Conservation (phyloP, 2,113 vertebrate species). For the Hippoglossus stenolepis region DNA sequence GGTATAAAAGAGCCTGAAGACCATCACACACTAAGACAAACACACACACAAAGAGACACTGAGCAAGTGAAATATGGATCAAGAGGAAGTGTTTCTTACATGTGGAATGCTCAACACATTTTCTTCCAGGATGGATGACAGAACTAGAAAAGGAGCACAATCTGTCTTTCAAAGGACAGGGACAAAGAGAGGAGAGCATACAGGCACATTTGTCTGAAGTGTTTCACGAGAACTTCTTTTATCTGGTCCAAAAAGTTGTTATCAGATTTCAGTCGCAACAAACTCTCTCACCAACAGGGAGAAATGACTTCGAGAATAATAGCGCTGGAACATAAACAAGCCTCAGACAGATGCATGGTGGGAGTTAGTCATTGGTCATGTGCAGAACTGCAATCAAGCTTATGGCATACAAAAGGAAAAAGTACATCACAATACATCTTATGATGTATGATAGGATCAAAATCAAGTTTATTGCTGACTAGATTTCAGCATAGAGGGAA, state of each 20-base stretch:
- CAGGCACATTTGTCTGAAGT: slow-evolving; percentile 22
- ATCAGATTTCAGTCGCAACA: slow-evolving; percentile 25
- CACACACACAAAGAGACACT: neutral
- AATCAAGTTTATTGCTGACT: too few relatives aligned
- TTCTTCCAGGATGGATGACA: slow-evolving; percentile 15
- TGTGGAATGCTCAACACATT: slow-evolving; percentile 3
- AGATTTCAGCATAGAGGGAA: too few relatives aligned
- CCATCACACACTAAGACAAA: slow-evolving; percentile 1
- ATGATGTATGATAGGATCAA: too few relatives aligned
- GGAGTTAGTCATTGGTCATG: neutral
- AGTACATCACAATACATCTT: too few relatives aligned
- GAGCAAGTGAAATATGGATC: neutral
- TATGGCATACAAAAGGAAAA: too few relatives aligned
- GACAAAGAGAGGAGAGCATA: slow-evolving; percentile 1
- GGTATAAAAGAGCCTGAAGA: neutral
- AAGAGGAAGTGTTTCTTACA: neutral
- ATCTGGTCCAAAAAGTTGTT: slow-evolving; percentile 30
- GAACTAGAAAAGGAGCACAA: neutral
- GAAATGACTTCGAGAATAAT: slow-evolving; percentile 20
- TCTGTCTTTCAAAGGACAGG: neutral
- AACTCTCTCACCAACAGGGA: neutral
- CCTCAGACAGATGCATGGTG: neutral
- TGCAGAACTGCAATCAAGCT: neutral
- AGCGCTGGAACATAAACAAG: neutral
- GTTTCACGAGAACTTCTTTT: slow-evolving; percentile 30